Conservation (phyloP, 2,888 invertebrate genomes). For the Pogonocherus hispidulus region DNA sequence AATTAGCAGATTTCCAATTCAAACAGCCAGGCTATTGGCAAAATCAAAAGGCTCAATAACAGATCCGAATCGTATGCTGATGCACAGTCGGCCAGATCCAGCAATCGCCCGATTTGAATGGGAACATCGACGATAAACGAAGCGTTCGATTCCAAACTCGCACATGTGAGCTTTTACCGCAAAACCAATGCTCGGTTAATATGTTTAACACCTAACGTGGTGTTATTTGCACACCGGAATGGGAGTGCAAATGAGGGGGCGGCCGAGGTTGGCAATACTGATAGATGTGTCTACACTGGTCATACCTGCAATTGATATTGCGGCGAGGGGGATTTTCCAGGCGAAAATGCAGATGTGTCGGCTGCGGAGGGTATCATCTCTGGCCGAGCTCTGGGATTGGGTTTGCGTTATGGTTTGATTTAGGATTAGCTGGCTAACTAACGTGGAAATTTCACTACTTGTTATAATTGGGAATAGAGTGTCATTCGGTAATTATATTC, state of each 20-base stretch:
- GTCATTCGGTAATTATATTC: too few relatives aligned
- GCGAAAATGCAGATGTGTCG: constrained; percentile 14
- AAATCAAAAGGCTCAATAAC: constrained; percentile 66
- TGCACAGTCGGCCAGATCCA: constrained; percentile 55
- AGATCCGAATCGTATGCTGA: constrained; percentile 61
- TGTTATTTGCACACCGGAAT: constrained; percentile 58
- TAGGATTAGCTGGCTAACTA: too few relatives aligned
- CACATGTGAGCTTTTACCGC: constrained; percentile 62
- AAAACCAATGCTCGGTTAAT: constrained; percentile 67
- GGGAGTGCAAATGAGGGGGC: constrained; percentile 54
- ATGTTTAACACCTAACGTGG: constrained; percentile 67
- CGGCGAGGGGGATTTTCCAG: constrained; percentile 43
- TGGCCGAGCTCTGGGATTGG: too few relatives aligned
- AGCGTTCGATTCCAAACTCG: constrained; percentile 53
- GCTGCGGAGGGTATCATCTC: too few relatives aligned
- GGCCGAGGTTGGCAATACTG: constrained; percentile 58
- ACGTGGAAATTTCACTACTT: too few relatives aligned
- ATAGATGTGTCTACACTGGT: constrained; percentile 65
- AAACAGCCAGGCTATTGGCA: constrained; percentile 54
- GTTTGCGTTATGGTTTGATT: too few relatives aligned
- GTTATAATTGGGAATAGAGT: too few relatives aligned
- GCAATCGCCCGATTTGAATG: constrained; percentile 23
- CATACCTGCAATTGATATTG: constrained; percentile 64
- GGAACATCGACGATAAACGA: constrained; percentile 42
- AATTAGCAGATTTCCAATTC: constrained; percentile 51